Evolutionary conservation across 1,140 invertebrate genomes (phyloP).

Genomic region (Anastatus disparis): DNA sequence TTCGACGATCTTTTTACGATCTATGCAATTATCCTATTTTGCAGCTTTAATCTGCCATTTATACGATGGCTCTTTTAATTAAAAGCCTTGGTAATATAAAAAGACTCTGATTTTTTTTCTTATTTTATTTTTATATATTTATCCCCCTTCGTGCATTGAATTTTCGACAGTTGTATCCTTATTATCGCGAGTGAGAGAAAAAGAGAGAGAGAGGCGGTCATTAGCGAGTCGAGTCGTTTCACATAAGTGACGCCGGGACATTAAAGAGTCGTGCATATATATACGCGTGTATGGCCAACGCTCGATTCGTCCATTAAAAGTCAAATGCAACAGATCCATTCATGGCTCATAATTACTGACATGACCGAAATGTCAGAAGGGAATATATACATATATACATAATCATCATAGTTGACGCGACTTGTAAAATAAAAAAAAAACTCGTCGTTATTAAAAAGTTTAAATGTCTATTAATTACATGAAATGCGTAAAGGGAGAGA

Average conservation of each 20-base stretch:
- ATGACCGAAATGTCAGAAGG: slow-evolving; percentile 31
- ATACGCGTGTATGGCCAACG: slow-evolving; percentile 39
- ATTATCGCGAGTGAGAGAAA: not conserved
- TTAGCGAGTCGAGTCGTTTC: slow-evolving; percentile 55
- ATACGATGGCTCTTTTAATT: no score
- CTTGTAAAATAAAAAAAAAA: slow-evolving; percentile 61
- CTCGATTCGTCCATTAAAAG: slow-evolving; percentile 60
- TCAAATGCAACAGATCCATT: slow-evolving; percentile 62
- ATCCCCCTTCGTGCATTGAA: not conserved
- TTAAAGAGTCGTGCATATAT: slow-evolving; percentile 44
- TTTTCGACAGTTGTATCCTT: slow-evolving; percentile 11
- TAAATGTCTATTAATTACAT: slow-evolving; percentile 65
- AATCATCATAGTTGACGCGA: no score
- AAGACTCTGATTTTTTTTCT: no score
- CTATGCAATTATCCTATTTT: no score
- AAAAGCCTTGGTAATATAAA: not conserved
- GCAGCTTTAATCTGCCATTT: no score
- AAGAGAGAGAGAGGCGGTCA: no score
- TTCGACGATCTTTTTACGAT: not conserved
- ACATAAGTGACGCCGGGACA: slow-evolving; percentile 47
- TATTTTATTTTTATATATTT: no score
- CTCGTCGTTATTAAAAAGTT: slow-evolving; percentile 63
- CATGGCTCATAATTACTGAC: slow-evolving; percentile 55
- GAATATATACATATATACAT: slow-evolving; percentile 36
- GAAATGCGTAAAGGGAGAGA: slow-evolving; percentile 2